Evolutionary conservation across 2,797 vertebrate species (phyloP).

Genomic region (Centroberyx gerrardi): DNA sequence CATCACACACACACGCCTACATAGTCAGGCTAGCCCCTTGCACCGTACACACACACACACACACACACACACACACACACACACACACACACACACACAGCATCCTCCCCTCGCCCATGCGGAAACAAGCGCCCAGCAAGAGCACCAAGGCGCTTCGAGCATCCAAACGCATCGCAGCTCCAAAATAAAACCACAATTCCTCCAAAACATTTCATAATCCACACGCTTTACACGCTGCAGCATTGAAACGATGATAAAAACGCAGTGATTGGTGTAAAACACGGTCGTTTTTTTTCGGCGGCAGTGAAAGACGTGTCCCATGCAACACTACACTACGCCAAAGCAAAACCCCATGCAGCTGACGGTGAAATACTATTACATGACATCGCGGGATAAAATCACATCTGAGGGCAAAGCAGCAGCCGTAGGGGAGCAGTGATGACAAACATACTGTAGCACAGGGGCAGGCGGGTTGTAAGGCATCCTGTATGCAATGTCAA

Average conservation of each 20-base stretch:
- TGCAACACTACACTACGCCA: conserved; percentile 31
- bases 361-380: conserved; percentile 63
- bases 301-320: conserved; percentile 14
- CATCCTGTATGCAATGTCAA: conserved; percentile 44
- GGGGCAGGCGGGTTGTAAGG: background rate
- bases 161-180: conserved; percentile 37
- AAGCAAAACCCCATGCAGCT: conserved; percentile 22
- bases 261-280: background rate
- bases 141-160: conserved; percentile 12
- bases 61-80: conserved; percentile 12
- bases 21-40: conserved; percentile 58
- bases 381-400: conserved; percentile 50
- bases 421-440: background rate
- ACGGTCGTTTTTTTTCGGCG: no score
- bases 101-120: conserved; percentile 58
- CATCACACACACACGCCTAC: conserved; percentile 57
- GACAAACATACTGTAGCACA: background rate
- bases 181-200: background rate
- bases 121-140: conserved; percentile 48
- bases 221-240: background rate
- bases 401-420: conserved; percentile 12
- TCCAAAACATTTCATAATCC: background rate
- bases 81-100: conserved; percentile 26
- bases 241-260: background rate
- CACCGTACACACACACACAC: conserved; percentile 35